Conservation (phyloP, 2,797 vertebrate genomes). For the Darevskia mixta region DNA sequence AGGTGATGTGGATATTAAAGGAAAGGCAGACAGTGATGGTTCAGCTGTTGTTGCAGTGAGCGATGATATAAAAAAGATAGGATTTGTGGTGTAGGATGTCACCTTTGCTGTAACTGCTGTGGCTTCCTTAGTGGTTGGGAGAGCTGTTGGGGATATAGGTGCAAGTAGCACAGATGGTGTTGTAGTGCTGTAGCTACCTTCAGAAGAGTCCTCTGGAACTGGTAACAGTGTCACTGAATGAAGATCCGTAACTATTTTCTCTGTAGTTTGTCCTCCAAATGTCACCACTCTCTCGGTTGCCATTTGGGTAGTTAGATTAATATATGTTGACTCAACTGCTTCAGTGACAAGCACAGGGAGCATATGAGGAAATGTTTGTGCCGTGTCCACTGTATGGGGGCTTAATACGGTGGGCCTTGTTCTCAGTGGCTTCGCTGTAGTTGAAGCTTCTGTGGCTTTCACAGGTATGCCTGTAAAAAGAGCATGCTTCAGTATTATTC, state of each 20-base stretch:
- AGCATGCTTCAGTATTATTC: slow-evolving; percentile 39
- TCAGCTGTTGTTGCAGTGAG: slow-evolving; percentile 31
- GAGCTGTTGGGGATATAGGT: slow-evolving; percentile 51
- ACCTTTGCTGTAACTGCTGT: slow-evolving; percentile 44
- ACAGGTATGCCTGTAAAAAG: slow-evolving; percentile 77
- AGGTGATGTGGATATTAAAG: slow-evolving; percentile 1
- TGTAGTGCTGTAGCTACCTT: slow-evolving; percentile 53
- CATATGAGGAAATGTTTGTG: slow-evolving; percentile 46
- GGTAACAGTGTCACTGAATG: slow-evolving; percentile 49
- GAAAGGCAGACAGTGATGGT: background rate
- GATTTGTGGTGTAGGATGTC: slow-evolving; percentile 33
- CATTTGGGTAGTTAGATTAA: slow-evolving; percentile 35
- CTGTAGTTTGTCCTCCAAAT: slow-evolving; percentile 21
- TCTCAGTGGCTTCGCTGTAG: slow-evolving; percentile 33
- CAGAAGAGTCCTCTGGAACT: slow-evolving; percentile 51
- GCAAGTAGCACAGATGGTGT: slow-evolving; percentile 48
- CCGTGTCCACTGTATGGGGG: slow-evolving; percentile 32
- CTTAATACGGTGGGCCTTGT: slow-evolving; percentile 43
- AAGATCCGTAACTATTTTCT: slow-evolving; percentile 44
- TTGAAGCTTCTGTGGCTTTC: slow-evolving; percentile 67
- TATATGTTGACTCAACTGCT: slow-evolving; percentile 30
- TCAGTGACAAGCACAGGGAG: slow-evolving; percentile 48
- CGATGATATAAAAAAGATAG: slow-evolving; percentile 34
- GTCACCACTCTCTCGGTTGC: slow-evolving; percentile 35
- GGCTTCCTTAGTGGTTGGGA: slow-evolving; percentile 48